Evolutionary conservation across 2,113 vertebrate species (phyloP).

Genomic region (Tilapia sparmanii): DNA sequence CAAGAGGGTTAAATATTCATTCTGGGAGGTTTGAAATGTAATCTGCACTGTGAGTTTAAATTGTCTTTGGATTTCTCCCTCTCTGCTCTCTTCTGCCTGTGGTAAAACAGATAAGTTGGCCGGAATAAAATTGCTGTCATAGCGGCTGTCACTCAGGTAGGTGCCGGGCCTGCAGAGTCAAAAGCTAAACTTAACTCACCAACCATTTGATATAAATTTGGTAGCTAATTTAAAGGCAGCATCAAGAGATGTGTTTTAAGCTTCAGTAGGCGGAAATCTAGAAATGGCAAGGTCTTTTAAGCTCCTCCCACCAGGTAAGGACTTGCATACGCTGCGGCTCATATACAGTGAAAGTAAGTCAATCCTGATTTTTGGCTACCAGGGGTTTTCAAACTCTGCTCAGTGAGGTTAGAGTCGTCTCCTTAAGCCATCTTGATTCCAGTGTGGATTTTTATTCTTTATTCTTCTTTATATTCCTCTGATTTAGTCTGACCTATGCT

Average conservation of each 20-base stretch:
- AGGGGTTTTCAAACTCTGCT: background rate
- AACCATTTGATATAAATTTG: background rate
- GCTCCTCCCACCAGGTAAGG: background rate
- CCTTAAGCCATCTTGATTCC: background rate
- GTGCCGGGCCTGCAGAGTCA: background rate
- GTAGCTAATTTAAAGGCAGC: background rate
- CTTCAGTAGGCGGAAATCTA: background rate
- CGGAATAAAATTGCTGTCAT: constrained; percentile 62
- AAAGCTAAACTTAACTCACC: background rate
- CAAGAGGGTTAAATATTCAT: constrained; percentile 63
- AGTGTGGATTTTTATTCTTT: background rate
- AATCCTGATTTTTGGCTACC: background rate
- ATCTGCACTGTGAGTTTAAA: constrained; percentile 60
- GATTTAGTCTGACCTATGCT: background rate
- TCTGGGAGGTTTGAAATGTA: constrained; percentile 66
- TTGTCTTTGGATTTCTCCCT: constrained; percentile 52
- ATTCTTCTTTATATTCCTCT: background rate
- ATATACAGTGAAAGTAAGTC: background rate
- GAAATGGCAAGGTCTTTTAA: background rate
- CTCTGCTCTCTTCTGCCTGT: constrained; percentile 45
- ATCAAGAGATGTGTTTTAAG: background rate
- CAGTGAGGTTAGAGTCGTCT: background rate
- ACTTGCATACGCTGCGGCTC: background rate
- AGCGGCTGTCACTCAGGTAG: constrained; percentile 54
- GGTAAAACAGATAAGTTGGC: constrained; percentile 50